Evolutionary conservation across 2,888 invertebrate genomes (phyloP).

Genomic region (Drosophila mimica): DNA sequence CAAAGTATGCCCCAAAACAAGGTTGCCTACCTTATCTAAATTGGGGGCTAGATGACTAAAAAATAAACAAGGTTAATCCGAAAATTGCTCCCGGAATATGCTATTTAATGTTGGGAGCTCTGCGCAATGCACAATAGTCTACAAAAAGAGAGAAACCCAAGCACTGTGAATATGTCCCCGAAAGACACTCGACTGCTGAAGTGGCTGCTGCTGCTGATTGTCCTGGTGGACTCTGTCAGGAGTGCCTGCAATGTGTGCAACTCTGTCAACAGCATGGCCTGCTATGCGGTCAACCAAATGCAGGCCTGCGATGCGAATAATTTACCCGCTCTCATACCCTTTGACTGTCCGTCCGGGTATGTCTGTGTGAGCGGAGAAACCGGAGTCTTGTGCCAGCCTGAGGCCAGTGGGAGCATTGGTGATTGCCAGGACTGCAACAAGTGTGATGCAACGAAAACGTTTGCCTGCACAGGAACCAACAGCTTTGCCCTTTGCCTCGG

Average conservation of each 20-base stretch:
- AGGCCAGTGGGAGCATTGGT: slow-evolving; percentile 15
- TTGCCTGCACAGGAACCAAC: slow-evolving; percentile 74
- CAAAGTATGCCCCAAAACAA: slow-evolving; percentile 39
- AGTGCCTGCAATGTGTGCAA: slow-evolving; percentile 74
- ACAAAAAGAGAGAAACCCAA: not conserved
- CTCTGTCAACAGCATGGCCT: slow-evolving; percentile 62
- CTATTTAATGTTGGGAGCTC: slow-evolving; percentile 52
- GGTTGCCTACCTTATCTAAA: slow-evolving; percentile 57
- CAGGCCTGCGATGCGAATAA: slow-evolving; percentile 64
- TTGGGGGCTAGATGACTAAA: slow-evolving; percentile 30
- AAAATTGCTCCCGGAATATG: slow-evolving; percentile 37
- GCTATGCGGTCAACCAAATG: slow-evolving; percentile 69
- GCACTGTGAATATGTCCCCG: slow-evolving; percentile 29
- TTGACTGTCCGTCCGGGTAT: slow-evolving; percentile 62
- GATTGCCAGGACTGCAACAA: slow-evolving; percentile 74
- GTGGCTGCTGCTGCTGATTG: slow-evolving; percentile 15
- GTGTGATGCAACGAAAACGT: slow-evolving; percentile 66
- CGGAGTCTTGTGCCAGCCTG: slow-evolving; percentile 66
- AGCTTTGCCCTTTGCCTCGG: slow-evolving; percentile 78
- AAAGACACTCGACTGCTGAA: not conserved
- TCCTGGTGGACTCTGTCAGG: slow-evolving; percentile 32
- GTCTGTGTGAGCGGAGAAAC: slow-evolving; percentile 60
- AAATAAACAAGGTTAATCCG: slow-evolving; percentile 41
- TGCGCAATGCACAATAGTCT: slow-evolving; percentile 9
- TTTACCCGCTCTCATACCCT: slow-evolving; percentile 51